Conservation (phyloP, 1,140 invertebrate genomes). For the Lordiphosa mommai region DNA sequence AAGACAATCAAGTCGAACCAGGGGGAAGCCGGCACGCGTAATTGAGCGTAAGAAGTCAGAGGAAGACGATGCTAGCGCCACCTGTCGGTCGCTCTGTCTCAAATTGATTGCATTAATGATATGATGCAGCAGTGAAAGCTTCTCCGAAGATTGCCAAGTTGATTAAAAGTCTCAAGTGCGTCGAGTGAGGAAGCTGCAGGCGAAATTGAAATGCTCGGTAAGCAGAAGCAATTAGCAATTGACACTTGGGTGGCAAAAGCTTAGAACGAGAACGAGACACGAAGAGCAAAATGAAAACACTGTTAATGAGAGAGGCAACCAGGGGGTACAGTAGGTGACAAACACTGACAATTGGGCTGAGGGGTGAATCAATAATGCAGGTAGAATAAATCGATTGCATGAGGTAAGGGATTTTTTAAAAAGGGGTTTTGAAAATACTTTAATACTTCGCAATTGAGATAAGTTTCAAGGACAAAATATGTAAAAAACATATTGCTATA, state of each 20-base stretch:
- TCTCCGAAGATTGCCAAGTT: conserved; percentile 28
- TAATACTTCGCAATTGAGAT: no score
- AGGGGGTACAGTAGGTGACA: background rate
- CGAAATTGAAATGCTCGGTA: conserved; percentile 11
- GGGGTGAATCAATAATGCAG: background rate
- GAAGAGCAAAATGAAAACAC: conserved; percentile 18
- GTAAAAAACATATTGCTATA: no score
- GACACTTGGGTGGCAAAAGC: conserved; percentile 30
- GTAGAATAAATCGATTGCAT: no score
- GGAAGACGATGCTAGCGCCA: conserved; percentile 32
- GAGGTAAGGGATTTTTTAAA: no score
- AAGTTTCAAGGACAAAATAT: no score
- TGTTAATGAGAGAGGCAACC: conserved; percentile 16
- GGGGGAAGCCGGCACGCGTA: conserved; percentile 21
- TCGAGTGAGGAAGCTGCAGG: conserved; percentile 6
- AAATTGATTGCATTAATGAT: conserved; percentile 56
- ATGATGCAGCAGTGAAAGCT: conserved; percentile 42
- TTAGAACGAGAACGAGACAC: conserved; percentile 18
- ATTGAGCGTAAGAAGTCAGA: conserved; percentile 52
- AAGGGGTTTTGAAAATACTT: no score
- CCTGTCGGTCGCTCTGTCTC: conserved; percentile 21
- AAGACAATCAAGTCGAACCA: conserved; percentile 34
- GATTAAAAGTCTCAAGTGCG: conserved; percentile 37
- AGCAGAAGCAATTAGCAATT: conserved; percentile 49
- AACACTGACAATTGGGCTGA: no score